Conservation (phyloP, 1,140 invertebrate species). For the Pseudomyrmex sp. region DNA sequence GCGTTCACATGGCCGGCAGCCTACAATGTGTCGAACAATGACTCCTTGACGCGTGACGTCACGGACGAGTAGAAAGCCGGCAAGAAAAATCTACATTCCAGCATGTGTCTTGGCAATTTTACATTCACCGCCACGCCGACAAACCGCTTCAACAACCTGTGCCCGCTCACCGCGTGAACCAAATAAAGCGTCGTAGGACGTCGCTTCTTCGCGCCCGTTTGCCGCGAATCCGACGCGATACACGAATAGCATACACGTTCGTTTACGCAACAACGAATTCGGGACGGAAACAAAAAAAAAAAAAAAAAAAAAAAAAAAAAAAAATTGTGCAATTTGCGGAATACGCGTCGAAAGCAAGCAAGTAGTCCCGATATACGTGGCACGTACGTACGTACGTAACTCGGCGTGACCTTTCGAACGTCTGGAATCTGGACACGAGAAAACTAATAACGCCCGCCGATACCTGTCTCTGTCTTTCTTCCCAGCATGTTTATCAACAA, state of each 20-base stretch:
- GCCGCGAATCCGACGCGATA: too few relatives aligned
- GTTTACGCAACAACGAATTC: too few relatives aligned
- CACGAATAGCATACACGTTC: too few relatives aligned
- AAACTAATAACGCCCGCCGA: slow-evolving; percentile 37
- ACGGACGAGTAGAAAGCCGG: slow-evolving; percentile 69
- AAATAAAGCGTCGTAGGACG: slow-evolving; percentile 58
- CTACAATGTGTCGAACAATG: slow-evolving; percentile 61
- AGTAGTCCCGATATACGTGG: too few relatives aligned
- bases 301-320: too few relatives aligned
- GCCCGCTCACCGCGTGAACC: slow-evolving; percentile 52
- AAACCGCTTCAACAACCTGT: slow-evolving; percentile 18
- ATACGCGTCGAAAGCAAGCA: too few relatives aligned
- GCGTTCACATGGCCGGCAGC: background rate
- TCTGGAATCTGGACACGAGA: slow-evolving; percentile 49
- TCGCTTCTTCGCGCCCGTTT: slow-evolving; percentile 45
- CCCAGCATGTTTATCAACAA: slow-evolving; percentile 52
- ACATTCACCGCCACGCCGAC: slow-evolving; percentile 65
- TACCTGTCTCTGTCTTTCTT: slow-evolving; percentile 26
- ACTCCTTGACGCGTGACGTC: slow-evolving; percentile 64
- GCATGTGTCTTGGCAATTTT: slow-evolving; percentile 70
- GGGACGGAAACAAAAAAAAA: too few relatives aligned
- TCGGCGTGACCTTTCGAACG: slow-evolving; percentile 44
- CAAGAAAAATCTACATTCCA: slow-evolving; percentile 75
- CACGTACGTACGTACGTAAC: too few relatives aligned
- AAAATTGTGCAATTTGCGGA: too few relatives aligned